These are phyloP conservation scores for Oreamnos americanus DNA, from an alignment of 2,113 vertebrate genomes.

Conservation along the genomic window DNA sequence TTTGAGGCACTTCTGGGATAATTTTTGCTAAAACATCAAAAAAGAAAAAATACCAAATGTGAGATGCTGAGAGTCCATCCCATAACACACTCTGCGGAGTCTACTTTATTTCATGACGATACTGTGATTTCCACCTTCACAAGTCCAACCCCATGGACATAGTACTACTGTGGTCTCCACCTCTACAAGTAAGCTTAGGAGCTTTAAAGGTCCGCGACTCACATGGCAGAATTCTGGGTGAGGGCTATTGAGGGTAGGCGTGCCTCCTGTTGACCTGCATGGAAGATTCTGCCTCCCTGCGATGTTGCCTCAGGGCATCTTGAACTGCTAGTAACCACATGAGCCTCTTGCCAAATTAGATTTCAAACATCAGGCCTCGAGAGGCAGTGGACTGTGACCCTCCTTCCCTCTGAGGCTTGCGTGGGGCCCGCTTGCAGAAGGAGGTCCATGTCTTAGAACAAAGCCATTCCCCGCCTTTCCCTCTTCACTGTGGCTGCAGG, in stretches of 20 bases:
- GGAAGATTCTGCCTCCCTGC: rapidly evolving
- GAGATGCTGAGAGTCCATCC: not conserved
- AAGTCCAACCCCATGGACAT: not conserved
- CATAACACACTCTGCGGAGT: rapidly evolving
- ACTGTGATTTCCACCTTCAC: no score
- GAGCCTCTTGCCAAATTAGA: not conserved
- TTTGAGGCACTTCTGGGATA: not conserved
- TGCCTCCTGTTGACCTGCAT: not conserved
- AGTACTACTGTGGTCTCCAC: not conserved
- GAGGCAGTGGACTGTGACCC: not conserved
- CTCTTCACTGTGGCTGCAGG: rapidly evolving
- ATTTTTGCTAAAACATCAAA: not conserved
- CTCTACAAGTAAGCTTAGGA: not conserved
- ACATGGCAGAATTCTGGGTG: not conserved
- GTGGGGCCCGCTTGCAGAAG: not conserved
- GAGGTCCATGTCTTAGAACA: not conserved
- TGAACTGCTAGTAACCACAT: not conserved
- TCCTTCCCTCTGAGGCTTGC: not conserved
- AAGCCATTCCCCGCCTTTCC: rapidly evolving
- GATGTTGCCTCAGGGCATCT: not conserved
- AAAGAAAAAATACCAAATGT: not conserved
- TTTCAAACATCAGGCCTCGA: not conserved
- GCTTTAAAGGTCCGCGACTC: not conserved
- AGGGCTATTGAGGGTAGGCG: rapidly evolving
- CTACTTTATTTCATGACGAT: not conserved